Evolutionary conservation across 2,888 invertebrate species (phyloP), one percentile per base, ranked within the genome.

Genomic region (Dysmachus trigonus): DNA sequence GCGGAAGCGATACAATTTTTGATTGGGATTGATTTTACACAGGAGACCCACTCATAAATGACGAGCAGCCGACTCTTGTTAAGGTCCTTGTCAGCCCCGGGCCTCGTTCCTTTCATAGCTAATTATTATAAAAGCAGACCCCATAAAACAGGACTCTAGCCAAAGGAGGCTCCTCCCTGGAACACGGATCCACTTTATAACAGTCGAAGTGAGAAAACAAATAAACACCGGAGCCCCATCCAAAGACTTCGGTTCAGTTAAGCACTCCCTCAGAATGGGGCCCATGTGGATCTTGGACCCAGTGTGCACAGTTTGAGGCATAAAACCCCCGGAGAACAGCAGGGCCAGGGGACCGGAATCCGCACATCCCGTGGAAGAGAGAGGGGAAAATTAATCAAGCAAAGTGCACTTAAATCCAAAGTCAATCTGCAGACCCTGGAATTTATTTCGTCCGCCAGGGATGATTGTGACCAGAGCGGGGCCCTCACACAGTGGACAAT

Each of bases 341-440:
- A n/a, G n/a, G 51, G 38, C 13, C 47, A 15, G 51, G 18, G 41
- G 38, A 79, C 27, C 18, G 51, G 18, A 22, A 22, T 51, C 27
- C 18, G 62, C 18, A 79, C 22, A 47, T 79, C 79, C 79, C n/a
- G 47, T 15, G 62, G 62, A 31, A 35, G 82, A 33, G 82, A 33
- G 22, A 82, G 22, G 83, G 41, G 77, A 87, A 87, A 87, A 83
- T 87, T 87, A 87, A 87, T 87, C 87, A 87, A 87, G 85, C 76
- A 86, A 86, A 87, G 87, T 87, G 87, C 87, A 87, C 87, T 87
- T 87, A 86, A 83, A 86, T 86, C 87, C 79, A 79, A 87, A 87
- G 87, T 87, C 87, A 87, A 87, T 87, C 87, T 86, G 85, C 79
- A 76, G 73, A 77, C 82, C 73, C 79, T 51, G 79, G 47, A 87